A percentile compares a stretch with the other conserved stretches of the same genome.
Evolutionary conservation across 1,140 invertebrate species (phyloP).

Genomic region (Cyclargus thomasi): DNA sequence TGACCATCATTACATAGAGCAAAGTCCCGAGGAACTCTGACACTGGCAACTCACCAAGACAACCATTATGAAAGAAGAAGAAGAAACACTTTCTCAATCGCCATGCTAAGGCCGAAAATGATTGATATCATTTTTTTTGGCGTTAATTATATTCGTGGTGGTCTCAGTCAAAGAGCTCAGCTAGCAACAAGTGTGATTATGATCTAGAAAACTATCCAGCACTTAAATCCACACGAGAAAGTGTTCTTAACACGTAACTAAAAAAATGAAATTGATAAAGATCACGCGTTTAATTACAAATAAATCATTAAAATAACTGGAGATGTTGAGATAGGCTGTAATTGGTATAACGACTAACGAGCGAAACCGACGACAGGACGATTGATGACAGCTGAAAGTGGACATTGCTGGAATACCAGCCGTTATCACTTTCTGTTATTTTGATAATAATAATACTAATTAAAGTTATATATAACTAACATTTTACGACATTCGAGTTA

Average conservation of each 20-base stretch:
- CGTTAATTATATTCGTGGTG: too few relatives aligned
- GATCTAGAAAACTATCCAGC: neutral
- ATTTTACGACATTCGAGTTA: too few relatives aligned
- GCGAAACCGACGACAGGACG: neutral
- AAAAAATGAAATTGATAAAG: neutral
- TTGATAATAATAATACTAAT: too few relatives aligned
- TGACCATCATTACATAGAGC: too few relatives aligned
- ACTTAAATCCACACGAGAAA: neutral
- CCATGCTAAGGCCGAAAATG: too few relatives aligned
- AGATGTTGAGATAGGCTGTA: neutral
- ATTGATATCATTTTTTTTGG: too few relatives aligned
- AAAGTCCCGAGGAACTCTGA: too few relatives aligned
- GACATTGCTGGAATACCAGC: neutral
- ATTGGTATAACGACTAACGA: neutral
- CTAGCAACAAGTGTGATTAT: neutral
- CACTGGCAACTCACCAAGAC: too few relatives aligned
- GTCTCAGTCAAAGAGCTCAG: neutral
- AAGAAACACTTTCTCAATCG: too few relatives aligned
- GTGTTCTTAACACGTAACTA: neutral
- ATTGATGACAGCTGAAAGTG: neutral
- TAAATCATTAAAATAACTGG: neutral
- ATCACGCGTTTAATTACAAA: slow-evolving; percentile 1
- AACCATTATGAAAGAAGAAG: too few relatives aligned
- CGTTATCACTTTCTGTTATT: neutral
- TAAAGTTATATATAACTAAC: too few relatives aligned